phyloP scores from a whole-genome alignment of 2,888 invertebrate genomes.

The Ganaspis brasiliensis region DNA sequence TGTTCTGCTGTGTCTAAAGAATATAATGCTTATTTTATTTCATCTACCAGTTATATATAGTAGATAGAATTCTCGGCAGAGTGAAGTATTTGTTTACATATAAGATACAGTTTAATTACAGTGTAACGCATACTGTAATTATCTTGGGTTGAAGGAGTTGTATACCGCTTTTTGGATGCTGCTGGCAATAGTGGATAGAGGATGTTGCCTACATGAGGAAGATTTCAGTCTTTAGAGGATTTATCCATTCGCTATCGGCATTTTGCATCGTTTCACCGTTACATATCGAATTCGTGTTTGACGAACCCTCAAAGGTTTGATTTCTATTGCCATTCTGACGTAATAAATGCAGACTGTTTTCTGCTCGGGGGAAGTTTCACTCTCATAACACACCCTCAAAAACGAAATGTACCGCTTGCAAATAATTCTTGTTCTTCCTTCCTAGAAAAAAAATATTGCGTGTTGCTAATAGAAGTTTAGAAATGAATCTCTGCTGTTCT shows the following conservation, averaged over 20 bases:
- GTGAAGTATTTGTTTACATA: not conserved
- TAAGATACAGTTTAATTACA: not conserved
- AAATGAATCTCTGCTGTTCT: conserved; percentile 7
- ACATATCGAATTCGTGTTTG: conserved; percentile 22
- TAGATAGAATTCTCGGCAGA: not conserved
- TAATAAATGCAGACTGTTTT: conserved; percentile 8
- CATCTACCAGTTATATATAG: too few species aligned
- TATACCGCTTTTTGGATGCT: not conserved
- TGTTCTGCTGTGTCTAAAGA: too few species aligned
- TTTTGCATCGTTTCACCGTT: conserved; percentile 14
- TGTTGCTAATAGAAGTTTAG: conserved; percentile 1
- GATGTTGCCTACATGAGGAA: conserved; percentile 15
- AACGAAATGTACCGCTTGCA: not conserved
- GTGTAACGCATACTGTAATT: not conserved
- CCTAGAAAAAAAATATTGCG: conserved; percentile 13
- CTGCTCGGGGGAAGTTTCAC: conserved; percentile 19
- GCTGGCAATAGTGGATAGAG: conserved; percentile 3
- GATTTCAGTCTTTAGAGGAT: conserved; percentile 1
- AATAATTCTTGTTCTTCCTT: conserved; percentile 19
- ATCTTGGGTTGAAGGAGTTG: not conserved
- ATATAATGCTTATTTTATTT: too few species aligned
- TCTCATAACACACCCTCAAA: conserved; percentile 12
- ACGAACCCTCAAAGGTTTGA: conserved; percentile 13
- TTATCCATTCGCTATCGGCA: not conserved
- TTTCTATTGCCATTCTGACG: conserved; percentile 24